phyloP scores from a whole-genome alignment of 2,113 vertebrate genomes.

The Otis tarda region DNA sequence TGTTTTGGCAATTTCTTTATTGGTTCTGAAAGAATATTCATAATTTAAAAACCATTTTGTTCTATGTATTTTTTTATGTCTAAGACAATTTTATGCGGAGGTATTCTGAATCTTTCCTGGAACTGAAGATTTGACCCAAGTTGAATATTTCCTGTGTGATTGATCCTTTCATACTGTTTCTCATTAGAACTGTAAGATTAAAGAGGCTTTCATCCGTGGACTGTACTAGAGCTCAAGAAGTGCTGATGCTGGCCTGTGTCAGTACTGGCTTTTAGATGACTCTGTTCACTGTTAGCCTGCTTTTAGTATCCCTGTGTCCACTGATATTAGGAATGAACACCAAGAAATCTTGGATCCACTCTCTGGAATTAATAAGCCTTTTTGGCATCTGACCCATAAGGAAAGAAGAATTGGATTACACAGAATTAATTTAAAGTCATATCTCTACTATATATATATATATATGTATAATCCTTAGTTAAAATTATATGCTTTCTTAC shows the following conservation, averaged over 20 bases:
- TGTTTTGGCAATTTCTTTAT: background rate
- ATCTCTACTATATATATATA: background rate
- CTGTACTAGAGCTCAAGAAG: background rate
- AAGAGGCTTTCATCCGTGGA: background rate
- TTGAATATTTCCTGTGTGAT: background rate
- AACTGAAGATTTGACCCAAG: background rate
- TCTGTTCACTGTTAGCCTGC: background rate
- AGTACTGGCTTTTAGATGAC: background rate
- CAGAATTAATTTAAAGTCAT: background rate
- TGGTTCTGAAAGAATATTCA: background rate
- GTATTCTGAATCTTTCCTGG: background rate
- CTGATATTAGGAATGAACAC: background rate
- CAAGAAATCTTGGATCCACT: background rate
- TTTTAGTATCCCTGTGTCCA: background rate
- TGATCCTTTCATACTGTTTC: background rate
- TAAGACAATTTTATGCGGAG: background rate
- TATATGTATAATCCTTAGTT: background rate
- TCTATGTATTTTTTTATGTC: background rate
- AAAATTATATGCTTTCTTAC: slow-evolving; percentile 6
- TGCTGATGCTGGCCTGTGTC: background rate
- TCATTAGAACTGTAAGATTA: background rate
- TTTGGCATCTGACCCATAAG: background rate
- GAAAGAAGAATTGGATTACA: background rate
- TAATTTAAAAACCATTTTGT: background rate
- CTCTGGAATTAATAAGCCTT: background rate